A percentile compares a stretch with the other conserved stretches of the same genome.
Evolutionary conservation across 2,888 invertebrate genomes (phyloP).

Genomic region (Dorcus parallelipipedus): DNA sequence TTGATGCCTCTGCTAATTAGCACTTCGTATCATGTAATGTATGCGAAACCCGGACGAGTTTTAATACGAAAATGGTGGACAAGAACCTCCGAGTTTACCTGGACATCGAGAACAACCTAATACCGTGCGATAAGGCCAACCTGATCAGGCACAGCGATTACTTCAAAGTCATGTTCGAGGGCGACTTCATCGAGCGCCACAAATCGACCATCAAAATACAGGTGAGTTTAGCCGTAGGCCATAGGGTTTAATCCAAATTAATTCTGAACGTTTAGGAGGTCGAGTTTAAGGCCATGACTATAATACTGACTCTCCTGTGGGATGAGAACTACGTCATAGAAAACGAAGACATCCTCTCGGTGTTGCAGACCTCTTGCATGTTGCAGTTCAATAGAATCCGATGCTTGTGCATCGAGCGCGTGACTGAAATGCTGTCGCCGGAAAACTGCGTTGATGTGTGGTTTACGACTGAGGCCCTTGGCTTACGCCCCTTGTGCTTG

Average conservation of each 20-base stretch:
- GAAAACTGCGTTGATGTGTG: conserved; percentile 42
- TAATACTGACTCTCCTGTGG: conserved; percentile 39
- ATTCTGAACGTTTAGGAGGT: conserved; percentile 41
- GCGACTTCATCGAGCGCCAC: conserved; percentile 44
- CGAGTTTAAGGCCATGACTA: conserved; percentile 41
- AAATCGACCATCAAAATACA: conserved; percentile 41
- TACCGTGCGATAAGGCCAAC: conserved; percentile 35
- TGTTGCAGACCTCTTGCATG: conserved; percentile 46
- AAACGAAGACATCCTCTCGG: conserved; percentile 37
- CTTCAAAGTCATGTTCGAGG: conserved; percentile 51
- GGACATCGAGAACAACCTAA: conserved; percentile 28
- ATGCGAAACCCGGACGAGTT: too few relatives aligned
- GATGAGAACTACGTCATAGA: conserved; percentile 31
- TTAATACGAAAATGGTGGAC: too few relatives aligned
- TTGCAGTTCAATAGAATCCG: conserved; percentile 45
- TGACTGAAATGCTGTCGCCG: conserved; percentile 30
- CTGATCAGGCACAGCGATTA: conserved; percentile 47
- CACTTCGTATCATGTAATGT: too few relatives aligned
- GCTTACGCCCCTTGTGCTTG: conserved; percentile 35
- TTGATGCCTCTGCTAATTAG: too few relatives aligned
- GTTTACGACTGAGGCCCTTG: conserved; percentile 37
- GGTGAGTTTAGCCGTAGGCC: conserved; percentile 30
- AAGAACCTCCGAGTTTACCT: conserved; percentile 9
- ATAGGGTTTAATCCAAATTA: neutral
- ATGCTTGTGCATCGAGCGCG: conserved; percentile 31